Conservation (phyloP, 1,140 invertebrate species). For the Drosophila tani region DNA sequence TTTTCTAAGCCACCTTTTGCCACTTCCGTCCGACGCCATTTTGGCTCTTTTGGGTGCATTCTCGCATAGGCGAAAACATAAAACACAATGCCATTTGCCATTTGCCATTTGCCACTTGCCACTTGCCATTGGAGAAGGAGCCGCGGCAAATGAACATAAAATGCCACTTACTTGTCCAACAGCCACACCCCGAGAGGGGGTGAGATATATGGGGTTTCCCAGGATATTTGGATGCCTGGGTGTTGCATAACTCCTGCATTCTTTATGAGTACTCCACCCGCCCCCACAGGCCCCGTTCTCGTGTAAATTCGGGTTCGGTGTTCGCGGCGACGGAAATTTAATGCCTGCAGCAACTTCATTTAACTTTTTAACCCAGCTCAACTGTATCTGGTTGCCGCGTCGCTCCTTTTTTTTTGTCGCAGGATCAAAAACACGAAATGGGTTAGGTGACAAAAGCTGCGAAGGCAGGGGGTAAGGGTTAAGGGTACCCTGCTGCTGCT, state of each 20-base stretch:
- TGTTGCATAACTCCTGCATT: conserved; percentile 59
- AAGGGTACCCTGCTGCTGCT: conserved; percentile 9
- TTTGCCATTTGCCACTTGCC: conserved; percentile 48
- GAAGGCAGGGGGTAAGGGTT: conserved; percentile 1
- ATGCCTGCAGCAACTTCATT: conserved; percentile 78
- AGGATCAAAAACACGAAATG: conserved; percentile 45
- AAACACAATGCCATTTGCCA: conserved; percentile 68
- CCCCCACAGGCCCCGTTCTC: neutral
- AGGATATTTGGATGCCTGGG: conserved; percentile 15
- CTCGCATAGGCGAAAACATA: conserved; percentile 63
- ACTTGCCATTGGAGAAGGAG: conserved; percentile 41
- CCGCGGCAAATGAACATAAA: conserved; percentile 75
- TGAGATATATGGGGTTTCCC: conserved; percentile 1
- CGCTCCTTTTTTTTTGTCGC: conserved; percentile 19
- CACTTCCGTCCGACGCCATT: conserved; percentile 8
- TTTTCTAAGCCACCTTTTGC: conserved; percentile 37
- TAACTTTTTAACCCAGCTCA: conserved; percentile 76
- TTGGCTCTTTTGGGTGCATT: conserved; percentile 40
- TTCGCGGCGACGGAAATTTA: conserved; percentile 61
- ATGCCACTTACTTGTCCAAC: conserved; percentile 75
- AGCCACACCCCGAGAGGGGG: conserved; percentile 41
- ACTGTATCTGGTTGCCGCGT: conserved; percentile 48
- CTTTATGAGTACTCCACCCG: conserved; percentile 35
- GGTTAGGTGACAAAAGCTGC: conserved; percentile 50
- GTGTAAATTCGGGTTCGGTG: conserved; percentile 47